Evolutionary conservation across 2,888 invertebrate genomes (phyloP), one percentile per base, ranked within the genome.

Genomic region (Megalurothrips usitatus): DNA sequence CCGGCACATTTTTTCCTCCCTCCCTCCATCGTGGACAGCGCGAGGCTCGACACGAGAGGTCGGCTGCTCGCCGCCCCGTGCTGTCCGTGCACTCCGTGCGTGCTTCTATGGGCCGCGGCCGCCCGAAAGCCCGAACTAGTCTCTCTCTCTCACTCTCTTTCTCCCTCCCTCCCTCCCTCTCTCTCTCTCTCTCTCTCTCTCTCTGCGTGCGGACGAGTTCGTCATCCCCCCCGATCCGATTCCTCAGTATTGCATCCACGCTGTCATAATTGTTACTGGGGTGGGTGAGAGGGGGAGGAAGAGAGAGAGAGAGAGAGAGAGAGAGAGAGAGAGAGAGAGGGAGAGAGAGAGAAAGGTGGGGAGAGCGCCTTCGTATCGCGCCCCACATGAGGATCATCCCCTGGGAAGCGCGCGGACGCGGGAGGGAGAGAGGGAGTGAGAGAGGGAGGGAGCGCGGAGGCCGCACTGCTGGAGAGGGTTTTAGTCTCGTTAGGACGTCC

Each of bases 401-500:
- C 34, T 43, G 34, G 34, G 34, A 43, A 43, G 34, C 34, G 34
- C 34, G 58, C 14, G 58, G 58, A n/a, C 6, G 58, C 6, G 10
- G 52, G 52, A 17, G 14, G 58, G 58, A n/a, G 1, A 6, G 8
- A 14, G 1, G 12, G 14, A 6, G 1, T 8, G 52, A 52, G 52
- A 52, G 52, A 52, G 58, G 19, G 58, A 58, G 58, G n/a, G 58
- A 58, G 19, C 6, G n/a, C 12, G 10, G 58, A 58, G 58, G 58
- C 17, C 0, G n/a, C 14, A 58, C 19, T 0, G 58, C 6, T 17
- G 58, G 17, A n/a, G 58, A 17, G 17, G 58, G 58, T 58, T 43
- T 58, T 58, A 58, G 58, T 58, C 68, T 75, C 68, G 68, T 75
- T 75, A 75, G 68, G 68, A 23, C 68, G 68, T 75, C 68, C 68